Base-by-base conservation (phyloP, 2,113 vertebrate genomes). In the Oostethus manadensis region DNA sequence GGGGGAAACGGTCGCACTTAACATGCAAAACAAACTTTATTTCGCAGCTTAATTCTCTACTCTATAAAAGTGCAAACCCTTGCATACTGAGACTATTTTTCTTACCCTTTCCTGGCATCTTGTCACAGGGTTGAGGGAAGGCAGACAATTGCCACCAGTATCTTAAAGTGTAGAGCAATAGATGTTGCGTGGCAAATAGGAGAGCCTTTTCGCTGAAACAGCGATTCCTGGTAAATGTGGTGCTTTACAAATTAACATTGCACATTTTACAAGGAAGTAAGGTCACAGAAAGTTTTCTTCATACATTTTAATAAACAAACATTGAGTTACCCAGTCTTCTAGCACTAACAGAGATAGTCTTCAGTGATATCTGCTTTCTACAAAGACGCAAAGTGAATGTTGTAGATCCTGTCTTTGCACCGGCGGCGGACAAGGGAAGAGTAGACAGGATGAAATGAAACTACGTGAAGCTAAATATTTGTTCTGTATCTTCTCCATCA, bases 401-500 rank as follows among this genome's bases (percentile, higher is more conserved):
- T 60, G 56, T 59, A 49, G 60, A 60, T 68, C n/a, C 46, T 50
- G 61, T 64, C 63, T 54, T 51, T 67, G 9, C 35, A 66, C 23
- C 1, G 50, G 44, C 44, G 18, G n/a, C 44, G 59, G 26, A 20
- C 5, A 51, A 40, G 40, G 22, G 4, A 55, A 29, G 64, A 62
- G 67, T 46, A 67, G 56, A 29, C 40, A 33, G 17, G 51, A 77
- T 40, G 60, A 68, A 50, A 73, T 23, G 21, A 57, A 58, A 58
- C 64, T 60, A 68, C 67, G 69, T 45, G 47, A 73, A 54, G 56
- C 45, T 60, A 67, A 75, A 75, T 68, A 71, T 76, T 74, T 76
- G 65, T 60, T 66, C 60, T 66, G 62, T 71, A 68, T 77, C 69
- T 68, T 26, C 67, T 65, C 46, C 18, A 77, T 76, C 70, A 63